Evolutionary conservation across 2,888 invertebrate genomes (phyloP).

Genomic region (Athalia cordata): DNA sequence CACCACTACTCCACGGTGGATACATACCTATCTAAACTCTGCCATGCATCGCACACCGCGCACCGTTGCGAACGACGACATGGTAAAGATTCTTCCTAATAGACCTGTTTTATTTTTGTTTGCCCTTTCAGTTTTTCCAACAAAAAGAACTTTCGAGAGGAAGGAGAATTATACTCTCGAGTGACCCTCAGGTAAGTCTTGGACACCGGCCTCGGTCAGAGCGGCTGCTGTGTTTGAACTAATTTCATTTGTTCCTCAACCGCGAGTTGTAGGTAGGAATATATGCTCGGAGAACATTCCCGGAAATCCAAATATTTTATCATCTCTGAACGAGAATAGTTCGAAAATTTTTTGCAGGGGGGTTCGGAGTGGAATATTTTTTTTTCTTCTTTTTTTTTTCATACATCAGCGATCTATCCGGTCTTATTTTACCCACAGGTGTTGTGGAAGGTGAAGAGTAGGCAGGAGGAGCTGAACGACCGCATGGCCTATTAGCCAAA

Average conservation of each 20-base stretch:
- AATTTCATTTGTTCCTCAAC: conserved; percentile 53
- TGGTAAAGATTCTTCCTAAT: conserved; percentile 54
- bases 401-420: not conserved
- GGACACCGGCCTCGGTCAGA: not conserved
- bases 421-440: conserved; percentile 52
- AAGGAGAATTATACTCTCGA: conserved; percentile 53
- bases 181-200: conserved; percentile 20
- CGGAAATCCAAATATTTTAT: too few species aligned
- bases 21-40: too few species aligned
- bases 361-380: not conserved
- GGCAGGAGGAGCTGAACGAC: not conserved
- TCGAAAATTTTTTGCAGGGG: not conserved
- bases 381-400: not conserved
- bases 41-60: not conserved
- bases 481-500: conserved; percentile 60
- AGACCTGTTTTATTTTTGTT: conserved; percentile 59
- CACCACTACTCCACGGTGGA: not conserved
- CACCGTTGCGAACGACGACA: not conserved
- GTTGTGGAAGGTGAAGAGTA: conserved; percentile 48
- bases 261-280: not conserved
- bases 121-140: conserved; percentile 52
- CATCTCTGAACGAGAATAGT: too few species aligned
- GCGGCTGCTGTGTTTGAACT: conserved; percentile 54
- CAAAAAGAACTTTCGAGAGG: conserved; percentile 51
- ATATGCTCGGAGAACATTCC: not conserved